These are phyloP conservation scores for Cinara cedri DNA, from an alignment of 2,888 invertebrate species.

Conservation along the genomic window DNA sequence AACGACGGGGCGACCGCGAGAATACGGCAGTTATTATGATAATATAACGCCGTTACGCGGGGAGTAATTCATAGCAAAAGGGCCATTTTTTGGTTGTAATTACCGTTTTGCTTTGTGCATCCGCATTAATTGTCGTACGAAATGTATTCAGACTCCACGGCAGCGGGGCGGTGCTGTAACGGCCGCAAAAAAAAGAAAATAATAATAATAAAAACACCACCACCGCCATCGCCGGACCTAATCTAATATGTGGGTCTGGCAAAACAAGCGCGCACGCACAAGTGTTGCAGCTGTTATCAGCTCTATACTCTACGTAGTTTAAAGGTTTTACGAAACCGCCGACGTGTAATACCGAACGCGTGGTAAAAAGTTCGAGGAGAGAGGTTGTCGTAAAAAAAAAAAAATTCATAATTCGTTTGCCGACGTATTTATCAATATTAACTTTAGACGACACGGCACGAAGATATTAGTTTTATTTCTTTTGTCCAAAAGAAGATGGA, in stretches of 20 bases:
- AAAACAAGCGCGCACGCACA: background rate
- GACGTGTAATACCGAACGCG: no score
- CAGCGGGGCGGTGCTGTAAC: background rate
- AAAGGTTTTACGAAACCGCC: no score
- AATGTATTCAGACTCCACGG: slow-evolving; percentile 15
- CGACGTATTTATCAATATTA: no score
- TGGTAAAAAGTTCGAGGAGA: no score
- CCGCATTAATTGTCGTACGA: background rate
- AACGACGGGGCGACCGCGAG: background rate
- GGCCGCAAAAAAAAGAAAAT: slow-evolving; percentile 2
- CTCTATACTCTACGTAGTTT: no score
- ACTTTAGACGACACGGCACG: no score
- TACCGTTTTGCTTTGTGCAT: slow-evolving; percentile 32
- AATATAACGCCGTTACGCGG: slow-evolving; percentile 2
- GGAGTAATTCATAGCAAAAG: slow-evolving; percentile 30
- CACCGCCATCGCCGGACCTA: background rate
- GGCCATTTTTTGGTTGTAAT: slow-evolving; percentile 41
- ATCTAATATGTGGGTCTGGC: background rate
- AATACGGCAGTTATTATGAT: slow-evolving; percentile 21
- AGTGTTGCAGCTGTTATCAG: background rate
- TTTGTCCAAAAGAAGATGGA: no score
- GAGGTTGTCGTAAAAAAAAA: no score
- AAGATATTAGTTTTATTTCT: no score
- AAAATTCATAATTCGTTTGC: no score
- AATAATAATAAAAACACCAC: no score